Evolutionary conservation across 2,113 vertebrate species (phyloP), one percentile per base, ranked within the genome.

Genomic region (Rhinolophus ferrumequinum): DNA sequence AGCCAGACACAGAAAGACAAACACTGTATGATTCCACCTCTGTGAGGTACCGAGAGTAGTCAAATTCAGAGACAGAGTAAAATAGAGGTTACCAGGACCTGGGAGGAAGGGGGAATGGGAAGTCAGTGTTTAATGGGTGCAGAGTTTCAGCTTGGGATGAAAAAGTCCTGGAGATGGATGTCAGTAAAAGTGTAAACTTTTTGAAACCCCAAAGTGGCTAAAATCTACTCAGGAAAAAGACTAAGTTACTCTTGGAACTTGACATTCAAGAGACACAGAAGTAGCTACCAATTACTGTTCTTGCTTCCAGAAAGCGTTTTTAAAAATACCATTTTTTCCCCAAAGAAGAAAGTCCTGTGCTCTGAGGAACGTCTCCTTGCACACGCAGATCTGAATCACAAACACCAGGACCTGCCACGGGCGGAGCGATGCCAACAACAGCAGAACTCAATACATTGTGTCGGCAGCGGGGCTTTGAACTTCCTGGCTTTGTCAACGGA

Each of bases 401-500:
- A 91, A 77, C 90, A 54, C 60, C 84, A 84, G 60, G 44, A 21
- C 86, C 69, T 6, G 54, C 77, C 60, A 12, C 13, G 7, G 50
- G 41, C 33, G 0, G 30, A 30, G 35, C 2, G 3, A 4, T 24
- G 94, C 96, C 97, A 96, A 90, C 56, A 64, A 56, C 58, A 95
- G 94, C 96, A 97, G 81, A 92, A 73, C 41, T 50, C 84, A 30
- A 28, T 18, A 33, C 92, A 9, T 9, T 10, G n/a, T 22, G 47
- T 85, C 47, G 5, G 44, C 54, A 3, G 21, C 6, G 2, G n/a
- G 54, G 66, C 97, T 95, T 86, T 95, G 95, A 95, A 70, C 90
- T 95, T 96, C 88, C 94, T 69, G 85, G 76, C 90, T 97, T 79
- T 80, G 96, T 97, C 90, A 33, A 94, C 0, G 7, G 35, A 47